Evolutionary conservation across 2,113 vertebrate species (phyloP).

Genomic region (Melanocharis versteri): DNA sequence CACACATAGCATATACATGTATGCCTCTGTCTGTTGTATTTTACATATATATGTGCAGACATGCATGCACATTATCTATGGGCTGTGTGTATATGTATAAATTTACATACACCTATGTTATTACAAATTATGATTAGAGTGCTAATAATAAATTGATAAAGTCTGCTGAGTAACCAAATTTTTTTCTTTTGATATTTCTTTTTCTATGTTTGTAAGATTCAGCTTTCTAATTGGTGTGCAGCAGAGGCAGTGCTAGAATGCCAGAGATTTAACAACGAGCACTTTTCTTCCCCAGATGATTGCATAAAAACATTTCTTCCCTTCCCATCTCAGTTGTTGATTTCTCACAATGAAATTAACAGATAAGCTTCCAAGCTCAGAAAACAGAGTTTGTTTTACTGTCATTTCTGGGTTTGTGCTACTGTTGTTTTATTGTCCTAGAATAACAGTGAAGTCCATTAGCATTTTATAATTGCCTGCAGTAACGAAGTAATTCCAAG

Average conservation of each 20-base stretch:
- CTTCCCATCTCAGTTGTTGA: slow-evolving; percentile 3
- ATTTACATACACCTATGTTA: slow-evolving; percentile 63
- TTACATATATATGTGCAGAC: slow-evolving; percentile 76
- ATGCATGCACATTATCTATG: slow-evolving; percentile 61
- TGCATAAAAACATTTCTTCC: slow-evolving; percentile 46
- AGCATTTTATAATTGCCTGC: slow-evolving; percentile 24
- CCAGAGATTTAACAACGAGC: slow-evolving; percentile 18
- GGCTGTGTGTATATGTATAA: slow-evolving; percentile 77
- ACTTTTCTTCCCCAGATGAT: slow-evolving; percentile 33
- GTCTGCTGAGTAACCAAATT: slow-evolving; percentile 70
- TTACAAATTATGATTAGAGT: slow-evolving; percentile 66
- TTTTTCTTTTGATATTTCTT: slow-evolving; percentile 52
- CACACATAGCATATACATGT: slow-evolving; percentile 67
- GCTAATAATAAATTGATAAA: slow-evolving; percentile 69
- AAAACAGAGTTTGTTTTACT: slow-evolving; percentile 19
- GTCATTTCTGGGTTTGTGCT: neutral
- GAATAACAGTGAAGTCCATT: neutral
- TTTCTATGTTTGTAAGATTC: slow-evolving; percentile 38
- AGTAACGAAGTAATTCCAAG: slow-evolving; percentile 20
- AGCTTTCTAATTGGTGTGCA: slow-evolving; percentile 40
- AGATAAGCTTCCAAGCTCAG: slow-evolving; percentile 9
- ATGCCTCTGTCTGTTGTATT: slow-evolving; percentile 73
- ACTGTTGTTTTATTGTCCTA: slow-evolving; percentile 29
- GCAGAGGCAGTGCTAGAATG: slow-evolving; percentile 34
- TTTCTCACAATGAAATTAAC: slow-evolving; percentile 36